Evolutionary conservation across 2,888 invertebrate species (phyloP).

Genomic region (Diabrotica balteata): DNA sequence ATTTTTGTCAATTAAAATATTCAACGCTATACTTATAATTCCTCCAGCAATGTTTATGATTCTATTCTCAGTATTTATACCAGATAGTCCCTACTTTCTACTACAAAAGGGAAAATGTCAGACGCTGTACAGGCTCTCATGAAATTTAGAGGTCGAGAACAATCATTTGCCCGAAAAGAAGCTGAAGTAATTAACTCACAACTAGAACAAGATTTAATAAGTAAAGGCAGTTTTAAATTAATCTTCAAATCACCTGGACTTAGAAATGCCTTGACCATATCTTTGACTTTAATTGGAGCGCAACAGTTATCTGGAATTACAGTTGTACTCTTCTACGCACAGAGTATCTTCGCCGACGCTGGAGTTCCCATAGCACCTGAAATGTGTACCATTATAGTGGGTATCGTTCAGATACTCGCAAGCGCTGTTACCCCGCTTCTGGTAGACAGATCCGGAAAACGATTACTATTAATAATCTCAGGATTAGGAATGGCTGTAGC

Average conservation of each 20-base stretch:
- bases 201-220: slow-evolving; percentile 60
- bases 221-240: slow-evolving; percentile 58
- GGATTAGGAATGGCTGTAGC: slow-evolving; percentile 67
- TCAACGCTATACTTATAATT: slow-evolving; percentile 71
- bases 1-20: slow-evolving; percentile 69
- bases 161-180: slow-evolving; percentile 70
- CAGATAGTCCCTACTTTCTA: slow-evolving; percentile 81
- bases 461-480: slow-evolving; percentile 75
- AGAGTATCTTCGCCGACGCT: slow-evolving; percentile 69
- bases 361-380: slow-evolving; percentile 62
- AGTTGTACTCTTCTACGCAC: slow-evolving; percentile 80
- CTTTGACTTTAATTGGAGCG: slow-evolving; percentile 75
- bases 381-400: slow-evolving; percentile 80
- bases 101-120: slow-evolving; percentile 65
- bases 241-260: slow-evolving; percentile 66
- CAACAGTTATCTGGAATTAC: slow-evolving; percentile 87
- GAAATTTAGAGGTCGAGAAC: slow-evolving; percentile 72
- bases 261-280: slow-evolving; percentile 77
- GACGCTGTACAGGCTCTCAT: slow-evolving; percentile 67
- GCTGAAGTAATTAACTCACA: slow-evolving; percentile 67
- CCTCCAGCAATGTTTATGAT: slow-evolving; percentile 69
- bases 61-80: slow-evolving; percentile 73
- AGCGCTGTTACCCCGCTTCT: slow-evolving; percentile 78
- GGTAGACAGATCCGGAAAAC: slow-evolving; percentile 80
- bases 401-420: slow-evolving; percentile 78